These are phyloP conservation scores for Liposcelis brunnea DNA, from an alignment of 2,888 invertebrate genomes.

Conservation along the genomic window DNA sequence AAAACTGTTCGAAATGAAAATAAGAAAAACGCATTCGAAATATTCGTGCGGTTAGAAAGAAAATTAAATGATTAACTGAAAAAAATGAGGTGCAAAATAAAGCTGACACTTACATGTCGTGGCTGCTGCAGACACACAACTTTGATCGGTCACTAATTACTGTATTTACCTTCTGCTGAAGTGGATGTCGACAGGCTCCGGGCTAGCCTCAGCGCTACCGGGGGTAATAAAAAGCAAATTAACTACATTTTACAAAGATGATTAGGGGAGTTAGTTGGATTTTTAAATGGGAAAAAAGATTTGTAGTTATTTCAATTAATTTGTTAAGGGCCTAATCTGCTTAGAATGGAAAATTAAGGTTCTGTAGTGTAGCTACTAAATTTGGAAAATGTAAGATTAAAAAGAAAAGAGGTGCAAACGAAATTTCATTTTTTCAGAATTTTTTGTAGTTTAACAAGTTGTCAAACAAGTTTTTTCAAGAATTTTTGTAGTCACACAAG, in stretches of 20 bases:
- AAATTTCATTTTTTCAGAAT: too few relatives aligned
- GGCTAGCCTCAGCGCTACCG: slow-evolving; percentile 33
- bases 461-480: too few relatives aligned
- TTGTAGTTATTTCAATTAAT: neutral
- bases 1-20: too few relatives aligned
- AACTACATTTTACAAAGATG: slow-evolving; percentile 12
- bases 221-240: slow-evolving; percentile 23
- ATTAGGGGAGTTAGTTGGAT: neutral
- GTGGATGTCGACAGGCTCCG: slow-evolving; percentile 30
- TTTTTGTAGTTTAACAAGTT: too few relatives aligned
- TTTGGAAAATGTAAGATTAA: too few relatives aligned
- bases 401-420: too few relatives aligned
- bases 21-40: slow-evolving; percentile 3
- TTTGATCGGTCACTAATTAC: slow-evolving; percentile 25
- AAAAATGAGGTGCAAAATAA: slow-evolving; percentile 8
- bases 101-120: slow-evolving; percentile 27
- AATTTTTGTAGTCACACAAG: too few relatives aligned
- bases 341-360: neutral
- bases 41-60: neutral
- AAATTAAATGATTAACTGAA: slow-evolving; percentile 9
- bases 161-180: slow-evolving; percentile 30
- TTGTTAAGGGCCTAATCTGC: neutral
- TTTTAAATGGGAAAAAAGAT: neutral
- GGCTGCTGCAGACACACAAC: slow-evolving; percentile 17
- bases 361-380: too few relatives aligned